These are phyloP conservation scores for Forbesichthys agassizii DNA, from an alignment of 2,113 vertebrate species.

Conservation along the genomic window DNA sequence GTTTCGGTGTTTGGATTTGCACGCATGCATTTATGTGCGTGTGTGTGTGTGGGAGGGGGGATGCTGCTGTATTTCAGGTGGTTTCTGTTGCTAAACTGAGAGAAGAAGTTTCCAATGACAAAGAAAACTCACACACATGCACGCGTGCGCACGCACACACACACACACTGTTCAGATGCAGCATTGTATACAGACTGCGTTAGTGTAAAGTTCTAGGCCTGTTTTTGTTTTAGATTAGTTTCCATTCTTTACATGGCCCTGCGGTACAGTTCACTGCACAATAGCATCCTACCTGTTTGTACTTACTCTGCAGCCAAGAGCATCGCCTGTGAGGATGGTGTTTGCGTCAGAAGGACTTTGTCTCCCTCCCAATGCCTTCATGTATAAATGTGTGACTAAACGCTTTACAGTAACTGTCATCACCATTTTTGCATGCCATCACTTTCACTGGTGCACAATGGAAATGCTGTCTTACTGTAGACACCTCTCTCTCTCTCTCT, in stretches of 20 bases:
- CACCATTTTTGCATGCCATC: conserved; percentile 63
- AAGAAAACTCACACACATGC: too few species aligned
- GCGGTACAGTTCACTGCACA: conserved; percentile 2
- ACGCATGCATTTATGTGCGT: too few species aligned
- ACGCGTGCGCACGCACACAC: too few species aligned
- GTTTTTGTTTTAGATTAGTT: too few species aligned
- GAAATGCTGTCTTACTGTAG: conserved; percentile 52
- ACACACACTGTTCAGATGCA: too few species aligned
- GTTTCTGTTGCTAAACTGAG: too few species aligned
- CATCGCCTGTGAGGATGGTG: conserved; percentile 17
- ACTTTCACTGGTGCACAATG: conserved; percentile 53
- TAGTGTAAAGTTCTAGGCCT: too few species aligned
- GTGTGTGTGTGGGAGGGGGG: conserved; percentile 1
- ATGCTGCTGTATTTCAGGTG: too few species aligned
- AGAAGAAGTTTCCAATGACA: too few species aligned
- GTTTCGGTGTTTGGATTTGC: too few species aligned
- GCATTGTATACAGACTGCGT: too few species aligned
- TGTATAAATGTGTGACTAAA: conserved; percentile 58
- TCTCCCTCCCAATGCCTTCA: conserved; percentile 34
- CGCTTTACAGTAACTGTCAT: conserved; percentile 59
- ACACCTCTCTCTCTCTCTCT: conserved; percentile 18
- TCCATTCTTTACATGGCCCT: neutral
- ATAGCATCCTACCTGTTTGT: conserved; percentile 8
- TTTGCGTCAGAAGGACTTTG: conserved; percentile 37
- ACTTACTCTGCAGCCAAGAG: conserved; percentile 30